A percentile compares a stretch with the other conserved stretches of the same genome.
These are phyloP conservation scores for Cassiopea xamachana DNA, from an alignment of 30 jellyfish, hydroid and myxozoan genomes.

Conservation along the genomic window DNA sequence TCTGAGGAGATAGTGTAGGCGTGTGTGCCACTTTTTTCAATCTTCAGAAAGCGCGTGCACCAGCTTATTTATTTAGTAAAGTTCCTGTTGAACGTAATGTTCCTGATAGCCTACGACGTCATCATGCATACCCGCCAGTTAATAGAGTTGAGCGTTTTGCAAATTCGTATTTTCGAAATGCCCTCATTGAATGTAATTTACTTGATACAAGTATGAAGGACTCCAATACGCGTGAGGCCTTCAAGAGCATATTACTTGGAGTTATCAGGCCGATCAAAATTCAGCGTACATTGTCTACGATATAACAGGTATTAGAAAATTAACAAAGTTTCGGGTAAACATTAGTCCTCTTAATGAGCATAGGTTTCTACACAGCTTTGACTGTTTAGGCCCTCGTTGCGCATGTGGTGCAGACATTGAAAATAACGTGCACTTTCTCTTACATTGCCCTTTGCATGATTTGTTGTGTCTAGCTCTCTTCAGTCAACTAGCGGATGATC, in stretches of 20 bases:
- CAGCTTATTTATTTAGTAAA: background rate
- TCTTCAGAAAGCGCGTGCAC: background rate
- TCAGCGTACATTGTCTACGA: background rate
- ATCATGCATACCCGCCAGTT: background rate
- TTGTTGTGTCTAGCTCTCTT: conserved; percentile 1
- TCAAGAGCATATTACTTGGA: conserved; percentile 4
- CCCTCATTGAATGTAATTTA: too few species aligned
- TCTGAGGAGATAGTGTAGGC: background rate
- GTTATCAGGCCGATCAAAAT: conserved; percentile 7
- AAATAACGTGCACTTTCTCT: conserved; percentile 13
- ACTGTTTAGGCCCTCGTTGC: conserved; percentile 3
- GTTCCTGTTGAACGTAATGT: background rate
- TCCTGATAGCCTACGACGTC: background rate
- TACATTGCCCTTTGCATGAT: conserved; percentile 30
- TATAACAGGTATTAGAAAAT: background rate
- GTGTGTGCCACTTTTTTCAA: conserved; percentile 30
- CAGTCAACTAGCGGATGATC: background rate
- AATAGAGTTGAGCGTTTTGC: too few species aligned
- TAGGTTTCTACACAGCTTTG: conserved; percentile 16
- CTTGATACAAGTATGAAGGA: background rate
- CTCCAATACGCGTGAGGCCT: background rate
- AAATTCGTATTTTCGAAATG: too few species aligned
- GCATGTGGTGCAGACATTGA: conserved; percentile 1
- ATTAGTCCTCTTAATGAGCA: conserved; percentile 21
- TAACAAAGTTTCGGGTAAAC: background rate